Conservation (phyloP, 92 coral and sea anemone genomes). For the Zoanthus sociatus region DNA sequence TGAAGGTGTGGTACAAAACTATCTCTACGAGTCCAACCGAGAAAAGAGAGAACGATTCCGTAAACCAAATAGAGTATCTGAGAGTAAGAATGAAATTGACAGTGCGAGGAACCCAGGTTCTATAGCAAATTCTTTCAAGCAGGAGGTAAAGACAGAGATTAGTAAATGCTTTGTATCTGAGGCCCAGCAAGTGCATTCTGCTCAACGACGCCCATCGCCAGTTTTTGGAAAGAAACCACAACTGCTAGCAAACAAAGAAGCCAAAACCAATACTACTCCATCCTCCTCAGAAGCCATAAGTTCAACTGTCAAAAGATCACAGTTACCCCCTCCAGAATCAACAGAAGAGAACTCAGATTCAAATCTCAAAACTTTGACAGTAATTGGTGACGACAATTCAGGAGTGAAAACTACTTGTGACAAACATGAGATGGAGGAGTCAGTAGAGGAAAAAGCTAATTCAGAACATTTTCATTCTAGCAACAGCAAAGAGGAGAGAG, state of each 20-base stretch:
- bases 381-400: background rate
- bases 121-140: background rate
- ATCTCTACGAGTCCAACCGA: constrained; percentile 76
- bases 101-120: background rate
- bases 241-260: background rate
- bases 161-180: background rate
- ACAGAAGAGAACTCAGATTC: constrained; percentile 3
- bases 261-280: background rate
- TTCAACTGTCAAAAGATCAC: background rate
- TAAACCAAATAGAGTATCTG: constrained; percentile 30
- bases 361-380: constrained; percentile 41
- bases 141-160: background rate
- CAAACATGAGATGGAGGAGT: constrained; percentile 30
- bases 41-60: constrained; percentile 47
- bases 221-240: constrained; percentile 32
- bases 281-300: background rate
- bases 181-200: background rate
- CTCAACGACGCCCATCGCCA: constrained; percentile 22
- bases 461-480: background rate
- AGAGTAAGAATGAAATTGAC: constrained; percentile 47
- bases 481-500: background rate
- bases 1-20: constrained; percentile 94
- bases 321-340: background rate
- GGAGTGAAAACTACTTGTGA: constrained; percentile 7
- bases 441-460: constrained; percentile 31